A percentile compares a stretch with the other conserved stretches of the same genome.
phyloP scores from a whole-genome alignment of 2,888 invertebrate species.

The Autographa gamma region DNA sequence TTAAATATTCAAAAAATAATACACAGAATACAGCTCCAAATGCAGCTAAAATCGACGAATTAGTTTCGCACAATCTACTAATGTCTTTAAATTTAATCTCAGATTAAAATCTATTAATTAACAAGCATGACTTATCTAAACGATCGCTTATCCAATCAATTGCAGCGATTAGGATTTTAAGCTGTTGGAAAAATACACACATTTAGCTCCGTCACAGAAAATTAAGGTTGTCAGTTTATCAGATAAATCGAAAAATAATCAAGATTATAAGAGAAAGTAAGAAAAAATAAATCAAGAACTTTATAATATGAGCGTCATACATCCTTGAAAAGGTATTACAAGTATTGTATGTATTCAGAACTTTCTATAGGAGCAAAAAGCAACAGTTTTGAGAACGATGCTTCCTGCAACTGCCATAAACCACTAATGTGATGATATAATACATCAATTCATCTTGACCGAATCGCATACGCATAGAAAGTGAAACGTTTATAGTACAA shows the following conservation, averaged over 20 bases:
- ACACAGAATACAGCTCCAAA: too few species aligned
- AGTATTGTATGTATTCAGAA: not conserved
- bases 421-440: constrained; percentile 10
- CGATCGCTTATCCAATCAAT: constrained; percentile 22
- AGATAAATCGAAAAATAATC: not conserved
- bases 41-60: not conserved
- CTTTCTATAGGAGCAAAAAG: not conserved
- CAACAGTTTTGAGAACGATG: not conserved
- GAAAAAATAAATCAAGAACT: not conserved
- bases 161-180: constrained; percentile 18
- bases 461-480: constrained; percentile 67
- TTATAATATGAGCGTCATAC: not conserved
- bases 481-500: constrained; percentile 77
- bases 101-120: not conserved
- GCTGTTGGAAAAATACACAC: not conserved
- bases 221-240: not conserved
- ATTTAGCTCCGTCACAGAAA: constrained; percentile 11
- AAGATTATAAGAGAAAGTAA: not conserved
- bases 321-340: not conserved
- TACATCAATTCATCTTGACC: constrained; percentile 51
- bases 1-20: too few species aligned
- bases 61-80: not conserved
- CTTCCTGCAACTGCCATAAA: not conserved
- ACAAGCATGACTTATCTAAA: constrained; percentile 1
- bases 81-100: not conserved